phyloP scores from a whole-genome alignment of 2,888 invertebrate genomes.

The Drosophila kanekoi region DNA sequence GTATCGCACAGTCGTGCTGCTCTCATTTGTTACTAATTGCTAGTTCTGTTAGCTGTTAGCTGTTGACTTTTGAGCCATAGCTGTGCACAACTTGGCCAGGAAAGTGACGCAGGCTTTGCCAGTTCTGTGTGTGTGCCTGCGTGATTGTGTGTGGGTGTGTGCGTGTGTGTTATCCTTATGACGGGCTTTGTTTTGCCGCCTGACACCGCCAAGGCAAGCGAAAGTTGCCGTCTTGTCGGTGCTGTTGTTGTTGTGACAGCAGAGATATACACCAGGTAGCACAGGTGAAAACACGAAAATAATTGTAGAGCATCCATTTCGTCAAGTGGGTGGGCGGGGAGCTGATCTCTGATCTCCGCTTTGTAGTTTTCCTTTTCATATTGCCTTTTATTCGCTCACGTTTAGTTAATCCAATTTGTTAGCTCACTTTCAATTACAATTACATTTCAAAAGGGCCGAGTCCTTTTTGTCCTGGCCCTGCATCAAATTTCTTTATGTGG shows the following conservation, averaged over 20 bases:
- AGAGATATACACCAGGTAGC: neutral
- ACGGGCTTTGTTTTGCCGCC: conserved; percentile 14
- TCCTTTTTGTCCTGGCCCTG: conserved; percentile 4
- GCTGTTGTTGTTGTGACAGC: neutral
- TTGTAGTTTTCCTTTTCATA: neutral
- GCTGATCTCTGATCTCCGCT: conserved; percentile 24
- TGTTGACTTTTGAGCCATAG: conserved; percentile 24
- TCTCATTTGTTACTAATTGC: conserved; percentile 5
- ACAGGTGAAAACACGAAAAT: neutral
- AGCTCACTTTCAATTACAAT: conserved; percentile 43
- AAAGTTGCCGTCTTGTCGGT: conserved; percentile 6
- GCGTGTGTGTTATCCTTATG: conserved; percentile 22
- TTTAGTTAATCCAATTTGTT: conserved; percentile 14
- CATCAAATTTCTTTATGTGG: conserved; percentile 16
- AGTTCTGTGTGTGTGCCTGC: neutral
- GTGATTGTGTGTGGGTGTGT: conserved; percentile 2
- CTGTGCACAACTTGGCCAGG: conserved; percentile 12
- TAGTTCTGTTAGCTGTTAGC: conserved; percentile 15
- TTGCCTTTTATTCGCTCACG: neutral
- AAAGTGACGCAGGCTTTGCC: conserved; percentile 3
- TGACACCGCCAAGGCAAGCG: conserved; percentile 8
- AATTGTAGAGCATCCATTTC: conserved; percentile 9
- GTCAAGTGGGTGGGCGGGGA: neutral
- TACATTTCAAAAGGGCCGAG: conserved; percentile 9
- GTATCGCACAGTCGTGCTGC: conserved; percentile 2